Conservation (phyloP, 1,140 invertebrate species). For the Drosophila mayri region DNA sequence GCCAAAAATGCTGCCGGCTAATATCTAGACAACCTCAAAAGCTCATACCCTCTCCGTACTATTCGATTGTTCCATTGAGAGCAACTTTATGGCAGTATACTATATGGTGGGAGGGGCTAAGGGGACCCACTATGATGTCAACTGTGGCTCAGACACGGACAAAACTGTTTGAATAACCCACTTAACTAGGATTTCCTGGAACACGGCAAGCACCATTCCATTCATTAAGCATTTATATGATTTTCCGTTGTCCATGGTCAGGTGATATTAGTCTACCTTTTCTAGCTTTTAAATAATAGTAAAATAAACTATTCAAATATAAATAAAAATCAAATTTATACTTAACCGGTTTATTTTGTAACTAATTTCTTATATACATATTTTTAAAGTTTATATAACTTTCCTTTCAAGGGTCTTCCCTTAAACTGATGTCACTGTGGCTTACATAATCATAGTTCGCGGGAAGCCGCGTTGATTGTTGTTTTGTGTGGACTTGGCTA, state of each 20-base stretch:
- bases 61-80: slow-evolving; percentile 67
- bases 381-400: background rate
- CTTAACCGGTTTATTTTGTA: background rate
- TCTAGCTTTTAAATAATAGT: background rate
- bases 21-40: slow-evolving; percentile 9
- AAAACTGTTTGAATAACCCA: slow-evolving; percentile 41
- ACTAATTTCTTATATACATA: background rate
- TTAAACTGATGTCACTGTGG: slow-evolving; percentile 19
- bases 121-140: slow-evolving; percentile 26
- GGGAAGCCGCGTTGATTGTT: slow-evolving; percentile 28
- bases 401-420: background rate
- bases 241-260: background rate
- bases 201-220: slow-evolving; percentile 4
- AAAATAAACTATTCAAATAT: background rate
- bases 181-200: slow-evolving; percentile 33
- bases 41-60: background rate
- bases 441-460: slow-evolving; percentile 40
- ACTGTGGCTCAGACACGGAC: slow-evolving; percentile 13
- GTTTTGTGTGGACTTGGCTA: slow-evolving; percentile 28
- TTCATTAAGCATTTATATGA: slow-evolving; percentile 46
- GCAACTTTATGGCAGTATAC: slow-evolving; percentile 51
- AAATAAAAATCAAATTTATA: no score
- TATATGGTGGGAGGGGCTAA: background rate
- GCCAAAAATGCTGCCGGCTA: slow-evolving; percentile 70
- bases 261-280: slow-evolving; percentile 3